phyloP scores from a whole-genome alignment of 1,140 invertebrate species.

The Lasioglossum albipes region DNA sequence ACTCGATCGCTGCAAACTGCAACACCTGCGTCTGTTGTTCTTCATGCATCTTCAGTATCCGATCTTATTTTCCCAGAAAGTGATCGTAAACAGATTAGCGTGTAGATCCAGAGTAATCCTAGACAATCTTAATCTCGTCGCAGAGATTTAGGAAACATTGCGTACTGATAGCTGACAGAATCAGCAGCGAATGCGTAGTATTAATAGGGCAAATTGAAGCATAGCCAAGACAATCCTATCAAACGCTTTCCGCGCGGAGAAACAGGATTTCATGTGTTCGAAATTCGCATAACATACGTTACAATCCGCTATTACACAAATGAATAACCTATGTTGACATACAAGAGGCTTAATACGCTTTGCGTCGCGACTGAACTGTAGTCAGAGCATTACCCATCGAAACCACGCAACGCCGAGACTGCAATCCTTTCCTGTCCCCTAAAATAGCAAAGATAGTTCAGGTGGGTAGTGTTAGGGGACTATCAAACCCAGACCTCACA shows the following conservation, averaged over 20 bases:
- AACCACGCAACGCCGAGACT: no score
- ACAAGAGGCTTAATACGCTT: slow-evolving; percentile 1
- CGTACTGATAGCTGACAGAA: slow-evolving; percentile 4
- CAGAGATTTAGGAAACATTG: slow-evolving; percentile 4
- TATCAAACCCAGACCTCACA: no score
- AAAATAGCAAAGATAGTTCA: no score
- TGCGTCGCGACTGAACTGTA: no score
- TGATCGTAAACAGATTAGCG: no score
- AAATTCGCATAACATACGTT: neutral
- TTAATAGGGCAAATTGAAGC: slow-evolving; percentile 35
- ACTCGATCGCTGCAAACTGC: no score
- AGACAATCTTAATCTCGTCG: neutral
- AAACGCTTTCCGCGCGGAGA: neutral
- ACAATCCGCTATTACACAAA: neutral
- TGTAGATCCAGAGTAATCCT: neutral
- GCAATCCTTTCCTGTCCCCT: no score
- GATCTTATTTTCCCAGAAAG: no score
- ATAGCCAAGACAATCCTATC: slow-evolving; percentile 23
- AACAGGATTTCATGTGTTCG: slow-evolving; percentile 15
- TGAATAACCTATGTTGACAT: neutral
- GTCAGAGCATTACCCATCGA: neutral
- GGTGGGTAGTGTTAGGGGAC: no score
- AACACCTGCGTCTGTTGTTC: no score
- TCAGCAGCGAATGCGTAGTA: neutral
- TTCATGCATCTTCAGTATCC: no score